Base-by-base conservation (phyloP, 2,888 invertebrate genomes). In the Epinotia ramella region DNA sequence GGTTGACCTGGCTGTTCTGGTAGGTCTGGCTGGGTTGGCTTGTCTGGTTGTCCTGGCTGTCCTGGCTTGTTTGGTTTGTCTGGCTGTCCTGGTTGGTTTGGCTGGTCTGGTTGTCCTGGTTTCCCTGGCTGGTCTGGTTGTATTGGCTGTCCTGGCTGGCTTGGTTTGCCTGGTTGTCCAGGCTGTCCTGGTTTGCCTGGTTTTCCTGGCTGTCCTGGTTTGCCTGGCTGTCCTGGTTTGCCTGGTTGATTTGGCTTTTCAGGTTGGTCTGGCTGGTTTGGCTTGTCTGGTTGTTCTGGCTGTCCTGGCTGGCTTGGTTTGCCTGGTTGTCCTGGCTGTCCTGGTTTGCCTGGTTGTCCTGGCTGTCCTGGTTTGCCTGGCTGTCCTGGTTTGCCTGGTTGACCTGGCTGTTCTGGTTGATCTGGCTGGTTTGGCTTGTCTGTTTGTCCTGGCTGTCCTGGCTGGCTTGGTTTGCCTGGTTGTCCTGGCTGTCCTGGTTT, bases 211-310 rank as follows among this genome's bases (percentile, higher is more conserved):
- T 44, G 13, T 3, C 13, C 53, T 56, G 63, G 53, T 2, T 33
- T 0, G 9, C 33, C 40, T 63, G 71, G 67, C 11, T 7, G 0
- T 0, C 53, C 75, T 65, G 76, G 75, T 4, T 53, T 2, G 0
- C 62, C 63, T 60, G 73, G 73, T n/a, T 68, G 40, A n/a, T 44
- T 64, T 65, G 73, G 59, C 24, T 64, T 44, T 9, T 68, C 62
- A 59, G 73, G 24, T n/a, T n/a, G n/a, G n/a, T n/a, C n/a, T n/a
- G n/a, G n/a, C n/a, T n/a, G n/a, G n/a, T n/a, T n/a, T n/a, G n/a
- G n/a, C n/a, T n/a, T n/a, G n/a, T n/a, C n/a, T n/a, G n/a, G n/a
- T n/a, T n/a, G n/a, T n/a, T n/a, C n/a, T n/a, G n/a, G n/a, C n/a
- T n/a, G n/a, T 0, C 56, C 33, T 28, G 24, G 24, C 53, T 44